Evolutionary conservation across 2,888 invertebrate species (phyloP).

Genomic region (Dasypolia templi): DNA sequence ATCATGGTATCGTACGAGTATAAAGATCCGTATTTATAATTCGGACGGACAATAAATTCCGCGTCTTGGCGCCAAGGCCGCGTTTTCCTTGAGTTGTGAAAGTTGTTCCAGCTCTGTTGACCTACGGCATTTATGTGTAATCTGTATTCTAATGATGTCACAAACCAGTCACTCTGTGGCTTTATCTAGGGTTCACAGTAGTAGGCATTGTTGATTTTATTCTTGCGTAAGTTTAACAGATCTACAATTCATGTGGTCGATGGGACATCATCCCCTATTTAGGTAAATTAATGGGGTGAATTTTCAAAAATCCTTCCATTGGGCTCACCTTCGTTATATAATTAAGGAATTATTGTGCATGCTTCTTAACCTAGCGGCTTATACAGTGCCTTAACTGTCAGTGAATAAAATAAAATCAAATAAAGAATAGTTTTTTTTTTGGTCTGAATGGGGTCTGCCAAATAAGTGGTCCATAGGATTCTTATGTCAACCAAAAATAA

Average conservation of each 20-base stretch:
- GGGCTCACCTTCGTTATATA: neutral
- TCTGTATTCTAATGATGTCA: conserved; percentile 75
- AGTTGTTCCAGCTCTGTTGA: conserved; percentile 82
- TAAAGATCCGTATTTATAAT: conserved; percentile 25
- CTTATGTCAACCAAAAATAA: neutral
- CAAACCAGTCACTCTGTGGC: conserved; percentile 54
- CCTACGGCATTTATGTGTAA: conserved; percentile 71
- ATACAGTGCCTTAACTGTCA: neutral
- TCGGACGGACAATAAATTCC: conserved; percentile 49
- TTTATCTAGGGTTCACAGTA: conserved; percentile 53
- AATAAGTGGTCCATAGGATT: too few species aligned
- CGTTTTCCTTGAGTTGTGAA: conserved; percentile 87
- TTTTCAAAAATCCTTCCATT: neutral
- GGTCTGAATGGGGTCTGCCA: neutral
- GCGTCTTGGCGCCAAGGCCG: conserved; percentile 76
- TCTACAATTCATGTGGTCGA: neutral
- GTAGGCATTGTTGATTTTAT: neutral
- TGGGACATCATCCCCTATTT: neutral
- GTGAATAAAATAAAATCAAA: neutral
- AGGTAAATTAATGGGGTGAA: neutral
- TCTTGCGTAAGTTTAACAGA: neutral
- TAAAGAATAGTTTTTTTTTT: too few species aligned
- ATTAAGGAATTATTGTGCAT: neutral
- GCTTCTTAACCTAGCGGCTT: neutral
- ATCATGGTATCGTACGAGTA: neutral